Conservation (phyloP, 2,888 invertebrate genomes). For the Leptopilina syphax region DNA sequence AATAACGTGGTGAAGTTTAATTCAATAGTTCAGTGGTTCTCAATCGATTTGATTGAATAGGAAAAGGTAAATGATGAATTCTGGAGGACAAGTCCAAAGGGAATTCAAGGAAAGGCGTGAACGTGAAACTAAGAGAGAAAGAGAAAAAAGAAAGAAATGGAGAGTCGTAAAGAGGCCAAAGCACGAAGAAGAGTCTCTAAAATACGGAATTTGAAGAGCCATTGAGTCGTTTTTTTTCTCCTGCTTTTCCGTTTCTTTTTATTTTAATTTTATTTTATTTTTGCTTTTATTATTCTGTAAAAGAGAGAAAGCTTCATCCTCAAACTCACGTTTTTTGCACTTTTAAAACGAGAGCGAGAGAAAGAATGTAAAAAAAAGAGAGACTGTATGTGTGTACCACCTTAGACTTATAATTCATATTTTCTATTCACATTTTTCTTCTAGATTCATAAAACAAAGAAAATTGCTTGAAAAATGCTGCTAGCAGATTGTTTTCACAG, state of each 20-base stretch:
- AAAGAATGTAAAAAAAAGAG: not conserved
- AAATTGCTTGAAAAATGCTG: not conserved
- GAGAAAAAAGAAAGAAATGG: not conserved
- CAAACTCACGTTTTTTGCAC: not conserved
- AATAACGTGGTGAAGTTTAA: constrained; percentile 23
- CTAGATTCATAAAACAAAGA: constrained; percentile 5
- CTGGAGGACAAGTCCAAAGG: not conserved
- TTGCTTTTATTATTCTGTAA: not conserved
- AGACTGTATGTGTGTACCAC: not conserved
- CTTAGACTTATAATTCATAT: not conserved
- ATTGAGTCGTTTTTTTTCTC: not conserved
- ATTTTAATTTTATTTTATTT: not conserved
- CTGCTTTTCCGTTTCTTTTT: not conserved
- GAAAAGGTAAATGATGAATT: constrained; percentile 25
- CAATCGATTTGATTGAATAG: constrained; percentile 20
- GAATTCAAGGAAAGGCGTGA: not conserved
- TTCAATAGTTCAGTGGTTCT: constrained; percentile 15
- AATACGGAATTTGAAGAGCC: constrained; percentile 27
- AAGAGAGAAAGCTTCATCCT: constrained; percentile 16
- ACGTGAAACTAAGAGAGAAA: not conserved
- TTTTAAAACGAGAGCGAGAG: constrained; percentile 1
- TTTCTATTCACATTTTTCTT: constrained; percentile 1
- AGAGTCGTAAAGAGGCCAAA: constrained; percentile 10
- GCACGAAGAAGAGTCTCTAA: constrained; percentile 22
- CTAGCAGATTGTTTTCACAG: too few relatives aligned